Conservation (phyloP, 1,140 invertebrate species). For the Diabrotica virgifera region DNA sequence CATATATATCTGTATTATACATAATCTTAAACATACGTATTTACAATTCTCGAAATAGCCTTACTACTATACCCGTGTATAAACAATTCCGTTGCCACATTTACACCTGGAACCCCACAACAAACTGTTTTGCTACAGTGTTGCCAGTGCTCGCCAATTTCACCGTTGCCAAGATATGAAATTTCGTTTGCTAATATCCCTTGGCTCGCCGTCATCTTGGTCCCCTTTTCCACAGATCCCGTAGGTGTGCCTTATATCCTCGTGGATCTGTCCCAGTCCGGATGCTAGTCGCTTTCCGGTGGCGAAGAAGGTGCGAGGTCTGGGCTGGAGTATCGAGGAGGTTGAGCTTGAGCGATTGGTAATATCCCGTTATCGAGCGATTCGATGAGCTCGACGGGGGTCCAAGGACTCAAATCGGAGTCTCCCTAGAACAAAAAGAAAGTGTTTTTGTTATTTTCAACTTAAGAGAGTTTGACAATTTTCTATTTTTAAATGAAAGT, state of each 20-base stretch:
- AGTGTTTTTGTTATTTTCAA: background rate
- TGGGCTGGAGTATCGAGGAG: conserved; percentile 37
- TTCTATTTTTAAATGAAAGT: too few relatives aligned
- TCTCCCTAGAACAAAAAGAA: conserved; percentile 42
- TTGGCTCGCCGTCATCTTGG: conserved; percentile 6
- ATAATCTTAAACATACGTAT: too few relatives aligned
- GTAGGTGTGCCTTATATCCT: conserved; percentile 36
- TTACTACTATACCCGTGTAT: too few relatives aligned
- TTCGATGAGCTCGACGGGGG: conserved; percentile 37
- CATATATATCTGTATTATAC: too few relatives aligned
- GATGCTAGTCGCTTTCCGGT: conserved; percentile 38
- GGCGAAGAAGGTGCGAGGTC: conserved; percentile 37
- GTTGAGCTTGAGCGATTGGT: conserved; percentile 39
- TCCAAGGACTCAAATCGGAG: conserved; percentile 48
- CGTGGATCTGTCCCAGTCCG: conserved; percentile 44
- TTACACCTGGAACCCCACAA: too few relatives aligned
- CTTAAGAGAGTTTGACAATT: background rate
- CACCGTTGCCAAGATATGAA: background rate
- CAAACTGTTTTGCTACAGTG: too few relatives aligned
- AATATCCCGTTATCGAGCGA: conserved; percentile 38
- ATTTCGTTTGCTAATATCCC: background rate
- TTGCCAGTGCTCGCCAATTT: too few relatives aligned
- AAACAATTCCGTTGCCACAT: too few relatives aligned
- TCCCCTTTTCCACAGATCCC: background rate
- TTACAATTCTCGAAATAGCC: too few relatives aligned